Conservation (phyloP, 2,888 invertebrate genomes). For the Agrypnus murinus region DNA sequence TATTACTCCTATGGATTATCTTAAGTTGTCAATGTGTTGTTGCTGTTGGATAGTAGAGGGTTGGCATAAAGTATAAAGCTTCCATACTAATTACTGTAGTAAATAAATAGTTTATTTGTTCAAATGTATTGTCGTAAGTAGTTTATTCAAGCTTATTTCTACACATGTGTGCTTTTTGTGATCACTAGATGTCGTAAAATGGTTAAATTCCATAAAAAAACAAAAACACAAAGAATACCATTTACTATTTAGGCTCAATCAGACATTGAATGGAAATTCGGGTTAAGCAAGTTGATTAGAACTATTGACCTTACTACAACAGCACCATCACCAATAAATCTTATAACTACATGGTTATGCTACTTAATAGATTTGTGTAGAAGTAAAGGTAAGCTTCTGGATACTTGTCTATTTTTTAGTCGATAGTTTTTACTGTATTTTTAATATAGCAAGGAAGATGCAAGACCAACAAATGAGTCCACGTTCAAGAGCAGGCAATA, state of each 20-base stretch:
- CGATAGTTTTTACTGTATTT: neutral
- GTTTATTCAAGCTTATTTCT: neutral
- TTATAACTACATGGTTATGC: constrained; percentile 95
- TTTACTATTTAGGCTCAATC: constrained; percentile 89
- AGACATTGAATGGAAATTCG: constrained; percentile 99
- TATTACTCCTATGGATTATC: no score
- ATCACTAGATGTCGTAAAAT: constrained; percentile 14
- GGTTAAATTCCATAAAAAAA: neutral
- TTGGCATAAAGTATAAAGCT: no score
- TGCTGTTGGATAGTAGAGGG: no score
- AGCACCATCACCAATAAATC: constrained; percentile 98
- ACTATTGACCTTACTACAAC: constrained; percentile 99
- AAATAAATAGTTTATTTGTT: no score
- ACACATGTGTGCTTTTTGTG: constrained; percentile 19
- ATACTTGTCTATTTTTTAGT: no score
- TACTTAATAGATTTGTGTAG: constrained; percentile 88
- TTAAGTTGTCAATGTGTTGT: no score
- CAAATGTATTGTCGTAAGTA: no score
- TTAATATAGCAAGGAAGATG: constrained; percentile 73
- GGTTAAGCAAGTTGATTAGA: constrained; percentile 96
- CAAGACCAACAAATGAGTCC: constrained; percentile 85
- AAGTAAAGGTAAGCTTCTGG: constrained; percentile 69
- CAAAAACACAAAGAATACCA: constrained; percentile 4
- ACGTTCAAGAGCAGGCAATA: constrained; percentile 89
- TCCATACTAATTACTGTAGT: no score